Base-by-base conservation (phyloP, 2,888 invertebrate species). In the Mesorhabditis spiculigera region DNA sequence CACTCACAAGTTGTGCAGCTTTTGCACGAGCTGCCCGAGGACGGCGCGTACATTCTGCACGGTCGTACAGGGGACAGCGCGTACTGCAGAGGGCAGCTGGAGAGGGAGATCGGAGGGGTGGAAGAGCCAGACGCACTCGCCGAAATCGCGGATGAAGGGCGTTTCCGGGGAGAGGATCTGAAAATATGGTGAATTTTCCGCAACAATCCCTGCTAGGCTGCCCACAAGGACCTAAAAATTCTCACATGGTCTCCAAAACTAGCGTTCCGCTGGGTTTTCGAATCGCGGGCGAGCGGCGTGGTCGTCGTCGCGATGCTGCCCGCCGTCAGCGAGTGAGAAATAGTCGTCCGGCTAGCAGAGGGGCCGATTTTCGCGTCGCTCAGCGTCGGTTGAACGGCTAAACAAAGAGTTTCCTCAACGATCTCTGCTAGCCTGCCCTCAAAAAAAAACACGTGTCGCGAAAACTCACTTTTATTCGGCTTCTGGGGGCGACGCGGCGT, bases 1-100 rank as follows among this genome's bases (percentile, higher is more conserved):
- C 71, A 71, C 80, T 75, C 62, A 83, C 83, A 83, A 85, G 67
- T 80, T 81, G 65, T 85, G 85, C 66, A 85, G 85, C 63, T 78
- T 73, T 16, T 76, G 75, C 16, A 85, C 78, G 5, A 85, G 74
- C 41, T 77, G 81, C 45, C 73, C 74, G 44, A 84, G 63, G 42
- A 73, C 75, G 42, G 80, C 74, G 4, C 79, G 73, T 8, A 82
- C 81, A 58, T 76, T 73, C 4, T 72, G 63, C 5, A 70, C 71
- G 28, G 73, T 73, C 5, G 78, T 73, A 66, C 83, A 82, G 66
- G 77, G 78, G 5, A 84, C 71, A 4, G 81, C 62, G 4, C 72
- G 71, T 62, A 5, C 67, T 62, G 66, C 73, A 71, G 67, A 63
- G 28, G 68, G 70, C 71, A 61, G 74, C 66, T 58, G 66, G 66